Percentiles rank a stretch among this genome's conserved stretches.
These are phyloP conservation scores for Scytalopus superciliaris DNA, from an alignment of 2,113 vertebrate genomes.

Conservation along the genomic window DNA sequence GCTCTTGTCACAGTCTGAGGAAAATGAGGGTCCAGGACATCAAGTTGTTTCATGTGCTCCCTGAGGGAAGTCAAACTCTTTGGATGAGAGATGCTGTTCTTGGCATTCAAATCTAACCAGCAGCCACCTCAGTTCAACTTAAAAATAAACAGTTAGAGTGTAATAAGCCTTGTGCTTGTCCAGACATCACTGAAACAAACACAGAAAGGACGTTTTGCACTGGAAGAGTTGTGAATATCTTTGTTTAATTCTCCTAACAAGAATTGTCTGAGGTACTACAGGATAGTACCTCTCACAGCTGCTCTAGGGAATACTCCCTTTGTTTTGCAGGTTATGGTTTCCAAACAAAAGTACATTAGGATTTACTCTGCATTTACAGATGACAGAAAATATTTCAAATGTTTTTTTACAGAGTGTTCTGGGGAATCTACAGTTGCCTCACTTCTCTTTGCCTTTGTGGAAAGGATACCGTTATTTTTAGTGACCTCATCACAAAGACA, in stretches of 20 bases:
- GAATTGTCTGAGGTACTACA: neutral
- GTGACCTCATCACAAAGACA: neutral
- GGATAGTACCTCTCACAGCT: neutral
- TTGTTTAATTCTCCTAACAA: neutral
- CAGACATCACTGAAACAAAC: neutral
- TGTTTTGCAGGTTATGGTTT: neutral
- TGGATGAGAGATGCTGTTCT: neutral
- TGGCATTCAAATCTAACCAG: neutral
- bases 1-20: neutral
- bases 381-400: neutral
- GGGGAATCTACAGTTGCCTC: neutral
- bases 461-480: neutral
- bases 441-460: neutral
- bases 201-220: neutral
- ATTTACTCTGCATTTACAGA: neutral
- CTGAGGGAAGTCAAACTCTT: neutral
- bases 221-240: neutral
- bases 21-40: neutral
- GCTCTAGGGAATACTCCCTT: neutral
- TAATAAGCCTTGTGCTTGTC: neutral
- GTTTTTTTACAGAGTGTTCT: neutral
- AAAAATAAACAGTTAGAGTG: neutral
- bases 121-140: neutral
- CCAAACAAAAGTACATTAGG: neutral
- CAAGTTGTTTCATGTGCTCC: neutral